Conservation (phyloP, 2,113 vertebrate genomes). For the Crotalus helleri region DNA sequence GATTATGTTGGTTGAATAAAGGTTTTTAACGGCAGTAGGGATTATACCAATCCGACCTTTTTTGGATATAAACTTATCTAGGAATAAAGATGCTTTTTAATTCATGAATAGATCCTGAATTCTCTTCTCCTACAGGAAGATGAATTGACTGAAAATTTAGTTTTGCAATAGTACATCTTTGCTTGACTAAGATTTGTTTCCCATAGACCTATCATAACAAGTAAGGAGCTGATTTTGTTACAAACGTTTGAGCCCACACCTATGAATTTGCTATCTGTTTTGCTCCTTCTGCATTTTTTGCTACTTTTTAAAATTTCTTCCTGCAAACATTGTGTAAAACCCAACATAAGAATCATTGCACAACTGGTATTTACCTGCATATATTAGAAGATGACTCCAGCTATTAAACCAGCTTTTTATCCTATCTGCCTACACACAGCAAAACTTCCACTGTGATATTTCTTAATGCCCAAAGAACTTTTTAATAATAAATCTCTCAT, state of each 20-base stretch:
- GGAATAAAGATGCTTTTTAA: background rate
- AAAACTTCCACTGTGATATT: slow-evolving; percentile 10
- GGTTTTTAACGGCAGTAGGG: background rate
- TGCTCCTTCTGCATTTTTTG: background rate
- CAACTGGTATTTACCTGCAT: background rate
- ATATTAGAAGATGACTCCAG: background rate
- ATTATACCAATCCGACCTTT: background rate
- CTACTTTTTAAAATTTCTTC: background rate
- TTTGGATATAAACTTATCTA: background rate
- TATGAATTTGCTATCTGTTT: background rate
- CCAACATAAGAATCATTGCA: background rate
- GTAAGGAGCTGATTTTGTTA: background rate
- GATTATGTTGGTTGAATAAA: background rate
- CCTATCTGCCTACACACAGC: background rate
- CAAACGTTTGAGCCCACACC: background rate
- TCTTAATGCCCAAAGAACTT: slow-evolving; percentile 12
- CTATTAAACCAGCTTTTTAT: background rate
- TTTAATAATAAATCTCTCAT: slow-evolving; percentile 8
- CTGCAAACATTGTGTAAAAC: background rate
- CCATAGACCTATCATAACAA: background rate
- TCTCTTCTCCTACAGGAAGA: background rate
- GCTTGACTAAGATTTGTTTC: background rate
- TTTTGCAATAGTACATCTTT: background rate
- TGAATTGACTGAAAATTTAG: background rate
- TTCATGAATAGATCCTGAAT: background rate